Evolutionary conservation across 2,888 invertebrate species (phyloP).

Genomic region (Acholoe squamosa): DNA sequence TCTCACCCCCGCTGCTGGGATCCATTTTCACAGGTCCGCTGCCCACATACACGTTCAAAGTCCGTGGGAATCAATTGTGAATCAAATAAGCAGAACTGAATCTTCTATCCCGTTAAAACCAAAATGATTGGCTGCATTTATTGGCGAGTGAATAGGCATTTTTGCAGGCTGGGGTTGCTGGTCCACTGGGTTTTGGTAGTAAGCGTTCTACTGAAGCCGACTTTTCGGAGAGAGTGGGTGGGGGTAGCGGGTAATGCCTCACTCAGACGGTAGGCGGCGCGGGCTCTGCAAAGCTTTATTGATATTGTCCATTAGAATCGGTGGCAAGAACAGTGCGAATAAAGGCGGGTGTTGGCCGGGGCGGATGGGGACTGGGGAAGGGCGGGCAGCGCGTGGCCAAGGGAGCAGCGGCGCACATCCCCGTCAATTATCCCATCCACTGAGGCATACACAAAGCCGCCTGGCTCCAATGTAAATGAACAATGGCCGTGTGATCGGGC

Average conservation of each 20-base stretch:
- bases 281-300: conserved; percentile 41
- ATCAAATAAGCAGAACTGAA: conserved; percentile 31
- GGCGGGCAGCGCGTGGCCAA: not conserved
- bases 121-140: conserved; percentile 50
- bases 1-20: conserved; percentile 10
- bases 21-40: not conserved
- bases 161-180: conserved; percentile 26
- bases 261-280: not conserved
- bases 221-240: not conserved
- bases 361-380: conserved; percentile 21
- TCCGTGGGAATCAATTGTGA: not conserved
- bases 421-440: conserved; percentile 55
- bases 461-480: conserved; percentile 35
- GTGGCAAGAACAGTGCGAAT: conserved; percentile 32
- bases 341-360: conserved; percentile 1
- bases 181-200: conserved; percentile 24
- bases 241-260: not conserved
- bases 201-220: not conserved
- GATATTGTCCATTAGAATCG: conserved; percentile 50
- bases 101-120: conserved; percentile 39
- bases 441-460: conserved; percentile 57
- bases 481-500: conserved; percentile 51
- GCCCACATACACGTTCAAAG: conserved; percentile 23
- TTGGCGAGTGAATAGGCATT: conserved; percentile 11
- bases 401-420: conserved; percentile 26